A percentile compares a stretch with the other conserved stretches of the same genome.
These are phyloP conservation scores for Melanotaenia boesemani DNA, from an alignment of 2,797 vertebrate species.

Conservation along the genomic window DNA sequence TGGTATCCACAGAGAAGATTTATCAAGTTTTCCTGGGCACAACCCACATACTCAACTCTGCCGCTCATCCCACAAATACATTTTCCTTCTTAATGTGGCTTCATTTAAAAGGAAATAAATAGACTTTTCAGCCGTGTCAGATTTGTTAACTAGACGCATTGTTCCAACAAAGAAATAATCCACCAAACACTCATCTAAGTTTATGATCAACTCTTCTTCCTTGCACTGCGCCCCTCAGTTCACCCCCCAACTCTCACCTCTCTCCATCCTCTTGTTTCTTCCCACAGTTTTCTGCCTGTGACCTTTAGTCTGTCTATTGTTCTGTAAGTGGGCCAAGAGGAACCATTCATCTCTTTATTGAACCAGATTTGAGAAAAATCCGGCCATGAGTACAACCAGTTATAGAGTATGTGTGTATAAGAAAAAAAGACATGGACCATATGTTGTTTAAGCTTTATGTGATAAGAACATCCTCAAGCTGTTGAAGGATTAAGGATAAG, in stretches of 20 bases:
- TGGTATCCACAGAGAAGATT: too few relatives aligned
- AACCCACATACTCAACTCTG: too few relatives aligned
- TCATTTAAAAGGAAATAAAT: too few relatives aligned
- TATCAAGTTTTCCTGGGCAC: too few relatives aligned
- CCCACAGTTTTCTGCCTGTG: slow-evolving; percentile 61
- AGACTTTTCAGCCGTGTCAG: too few relatives aligned
- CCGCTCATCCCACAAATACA: too few relatives aligned
- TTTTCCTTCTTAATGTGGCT: too few relatives aligned
- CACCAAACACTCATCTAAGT: too few relatives aligned
- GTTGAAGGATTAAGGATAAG: slow-evolving; percentile 52
- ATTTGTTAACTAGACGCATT: too few relatives aligned
- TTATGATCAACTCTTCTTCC: background rate
- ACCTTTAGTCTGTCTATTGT: slow-evolving; percentile 65
- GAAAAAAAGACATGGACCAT: slow-evolving; percentile 20
- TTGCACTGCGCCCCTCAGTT: background rate
- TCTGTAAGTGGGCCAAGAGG: slow-evolving; percentile 66
- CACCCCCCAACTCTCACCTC: slow-evolving; percentile 13
- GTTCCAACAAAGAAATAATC: too few relatives aligned
- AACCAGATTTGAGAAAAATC: slow-evolving; percentile 43
- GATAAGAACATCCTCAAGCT: slow-evolving; percentile 51
- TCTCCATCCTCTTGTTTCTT: slow-evolving; percentile 71
- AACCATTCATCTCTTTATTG: slow-evolving; percentile 57
- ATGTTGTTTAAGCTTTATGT: slow-evolving; percentile 56
- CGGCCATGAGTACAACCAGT: slow-evolving; percentile 24
- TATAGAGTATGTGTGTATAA: slow-evolving; percentile 21